phyloP scores from a whole-genome alignment of 2,113 vertebrate species.

The Mesocricetus auratus region DNA sequence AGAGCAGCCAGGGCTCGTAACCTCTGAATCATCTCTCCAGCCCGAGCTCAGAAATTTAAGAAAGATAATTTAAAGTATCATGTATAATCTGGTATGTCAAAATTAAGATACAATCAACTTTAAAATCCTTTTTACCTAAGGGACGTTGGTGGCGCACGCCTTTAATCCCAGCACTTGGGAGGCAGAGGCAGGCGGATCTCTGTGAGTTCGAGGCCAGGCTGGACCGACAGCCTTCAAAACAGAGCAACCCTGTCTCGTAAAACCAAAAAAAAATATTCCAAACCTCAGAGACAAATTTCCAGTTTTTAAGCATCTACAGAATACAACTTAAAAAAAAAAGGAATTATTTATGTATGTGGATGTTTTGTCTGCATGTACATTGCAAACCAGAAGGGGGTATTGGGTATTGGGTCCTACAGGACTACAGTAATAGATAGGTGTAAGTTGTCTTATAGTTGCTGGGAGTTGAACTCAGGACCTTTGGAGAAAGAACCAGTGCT shows the following conservation, averaged over 20 bases:
- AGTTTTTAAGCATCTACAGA: background rate
- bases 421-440: background rate
- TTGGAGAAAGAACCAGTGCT: background rate
- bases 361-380: background rate
- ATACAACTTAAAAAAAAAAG: background rate
- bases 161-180: no score
- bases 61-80: background rate
- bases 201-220: no score
- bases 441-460: background rate
- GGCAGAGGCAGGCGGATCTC: no score
- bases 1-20: background rate
- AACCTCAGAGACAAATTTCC: constrained; percentile 18
- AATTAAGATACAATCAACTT: constrained; percentile 31
- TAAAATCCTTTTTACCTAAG: background rate
- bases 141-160: no score
- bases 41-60: constrained; percentile 40
- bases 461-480: background rate
- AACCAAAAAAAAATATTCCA: background rate
- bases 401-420: background rate
- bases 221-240: no score
- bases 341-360: background rate
- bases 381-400: background rate
- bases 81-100: constrained; percentile 3
- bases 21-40: background rate
- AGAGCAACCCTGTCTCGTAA: no score